phyloP scores from a whole-genome alignment of 2,888 invertebrate species.

The Melangyna quadrimaculata region DNA sequence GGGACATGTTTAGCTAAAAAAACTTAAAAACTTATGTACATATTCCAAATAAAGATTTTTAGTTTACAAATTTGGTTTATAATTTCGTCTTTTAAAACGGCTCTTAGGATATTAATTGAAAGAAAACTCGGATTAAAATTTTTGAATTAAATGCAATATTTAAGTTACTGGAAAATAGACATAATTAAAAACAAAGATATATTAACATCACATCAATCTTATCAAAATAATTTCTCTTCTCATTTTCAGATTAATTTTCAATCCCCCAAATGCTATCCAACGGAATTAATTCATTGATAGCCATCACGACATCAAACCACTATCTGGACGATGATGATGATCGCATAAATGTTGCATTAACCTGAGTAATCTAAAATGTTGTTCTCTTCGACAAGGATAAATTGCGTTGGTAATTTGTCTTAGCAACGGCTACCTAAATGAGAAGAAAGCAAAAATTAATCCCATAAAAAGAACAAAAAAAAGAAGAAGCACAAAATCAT shows the following conservation, averaged over 20 bases:
- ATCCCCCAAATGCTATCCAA: constrained; percentile 50
- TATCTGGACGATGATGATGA: constrained; percentile 33
- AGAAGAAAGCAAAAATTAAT: constrained; percentile 45
- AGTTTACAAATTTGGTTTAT: too few species aligned
- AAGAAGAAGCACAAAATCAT: not conserved
- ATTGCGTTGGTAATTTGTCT: constrained; percentile 58
- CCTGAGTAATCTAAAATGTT: constrained; percentile 69
- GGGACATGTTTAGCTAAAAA: too few species aligned
- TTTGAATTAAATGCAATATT: too few species aligned
- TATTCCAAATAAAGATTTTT: too few species aligned
- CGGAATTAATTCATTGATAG: constrained; percentile 18
- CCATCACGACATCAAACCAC: constrained; percentile 23
- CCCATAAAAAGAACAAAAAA: constrained; percentile 28
- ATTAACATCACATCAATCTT: not conserved
- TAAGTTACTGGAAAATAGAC: not conserved
- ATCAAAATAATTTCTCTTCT: not conserved
- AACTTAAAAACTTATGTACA: too few species aligned
- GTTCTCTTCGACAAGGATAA: constrained; percentile 65
- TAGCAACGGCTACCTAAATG: constrained; percentile 48
- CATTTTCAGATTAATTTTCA: constrained; percentile 35
- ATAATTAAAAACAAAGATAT: not conserved
- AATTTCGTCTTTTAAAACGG: too few species aligned
- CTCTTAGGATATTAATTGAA: too few species aligned
- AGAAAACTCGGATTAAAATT: too few species aligned
- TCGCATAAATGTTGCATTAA: constrained; percentile 79